Evolutionary conservation across 2,797 vertebrate species (phyloP).

Genomic region (Cuniculus paca): DNA sequence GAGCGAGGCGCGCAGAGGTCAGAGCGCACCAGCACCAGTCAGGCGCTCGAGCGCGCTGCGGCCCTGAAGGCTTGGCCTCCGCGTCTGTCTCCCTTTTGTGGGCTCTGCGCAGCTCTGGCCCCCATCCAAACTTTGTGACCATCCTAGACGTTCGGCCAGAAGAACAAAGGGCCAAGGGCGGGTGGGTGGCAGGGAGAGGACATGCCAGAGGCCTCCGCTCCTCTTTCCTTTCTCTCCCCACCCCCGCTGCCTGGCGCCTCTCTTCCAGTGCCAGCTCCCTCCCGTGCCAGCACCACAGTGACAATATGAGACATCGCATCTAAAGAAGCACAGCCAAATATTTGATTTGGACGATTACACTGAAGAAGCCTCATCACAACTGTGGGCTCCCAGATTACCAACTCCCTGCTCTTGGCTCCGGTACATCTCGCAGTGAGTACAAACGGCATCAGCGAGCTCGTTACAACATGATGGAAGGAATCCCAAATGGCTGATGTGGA

Average conservation of each 20-base stretch:
- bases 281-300: constrained; percentile 61
- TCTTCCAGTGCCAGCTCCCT: neutral
- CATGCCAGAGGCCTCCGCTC: neutral
- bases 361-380: constrained; percentile 80
- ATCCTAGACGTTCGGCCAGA: neutral
- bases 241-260: neutral
- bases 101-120: too few species aligned
- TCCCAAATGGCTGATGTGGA: constrained; percentile 83
- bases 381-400: constrained; percentile 79
- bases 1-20: neutral
- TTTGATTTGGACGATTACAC: constrained; percentile 83
- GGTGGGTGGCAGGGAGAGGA: neutral
- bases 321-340: constrained; percentile 81
- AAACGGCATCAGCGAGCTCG: constrained; percentile 76
- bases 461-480: constrained; percentile 76
- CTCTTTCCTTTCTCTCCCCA: neutral
- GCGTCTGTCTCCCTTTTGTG: neutral
- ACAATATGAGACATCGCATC: constrained; percentile 76
- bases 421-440: constrained; percentile 71
- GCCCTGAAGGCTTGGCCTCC: neutral
- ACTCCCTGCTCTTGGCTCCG: constrained; percentile 78
- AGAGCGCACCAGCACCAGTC: neutral
- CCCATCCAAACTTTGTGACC: neutral
- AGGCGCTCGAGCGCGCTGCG: neutral
- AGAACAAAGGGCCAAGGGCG: neutral